Percentiles rank a stretch among this genome's conserved stretches.
phyloP scores from a whole-genome alignment of 2,113 vertebrate species.

The Gymnarchus niloticus region DNA sequence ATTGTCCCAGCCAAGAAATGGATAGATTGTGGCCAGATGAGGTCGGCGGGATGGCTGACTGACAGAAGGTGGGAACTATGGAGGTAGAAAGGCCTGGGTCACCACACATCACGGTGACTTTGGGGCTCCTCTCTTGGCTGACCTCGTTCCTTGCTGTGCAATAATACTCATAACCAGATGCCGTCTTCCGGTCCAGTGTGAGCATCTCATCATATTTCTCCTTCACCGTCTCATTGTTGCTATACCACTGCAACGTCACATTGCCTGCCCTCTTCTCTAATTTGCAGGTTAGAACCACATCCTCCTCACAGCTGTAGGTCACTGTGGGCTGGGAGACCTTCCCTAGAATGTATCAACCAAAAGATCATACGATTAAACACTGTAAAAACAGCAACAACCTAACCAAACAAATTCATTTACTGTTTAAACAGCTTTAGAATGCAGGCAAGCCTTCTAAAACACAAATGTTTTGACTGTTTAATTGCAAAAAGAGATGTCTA shows the following conservation, averaged over 20 bases:
- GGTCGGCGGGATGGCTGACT: background rate
- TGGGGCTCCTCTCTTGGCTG: background rate
- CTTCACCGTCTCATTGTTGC: background rate
- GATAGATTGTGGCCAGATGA: background rate
- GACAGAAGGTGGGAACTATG: background rate
- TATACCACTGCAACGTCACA: background rate
- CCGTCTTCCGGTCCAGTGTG: background rate
- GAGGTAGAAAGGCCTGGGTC: background rate
- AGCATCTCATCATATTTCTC: background rate
- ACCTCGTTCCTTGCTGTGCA: slow-evolving; percentile 6
- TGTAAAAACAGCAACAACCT: background rate
- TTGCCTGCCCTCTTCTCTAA: background rate
- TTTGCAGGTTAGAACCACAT: background rate
- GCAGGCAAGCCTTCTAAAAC: background rate
- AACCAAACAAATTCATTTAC: background rate
- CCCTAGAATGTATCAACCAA: background rate
- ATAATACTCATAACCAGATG: background rate
- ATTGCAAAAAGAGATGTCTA: too few relatives aligned
- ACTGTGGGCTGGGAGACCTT: background rate
- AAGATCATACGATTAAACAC: background rate
- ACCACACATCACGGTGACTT: background rate
- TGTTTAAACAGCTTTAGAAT: background rate
- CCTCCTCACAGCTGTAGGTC: background rate
- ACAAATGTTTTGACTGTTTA: background rate
- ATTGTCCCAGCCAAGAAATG: background rate